phyloP scores from a whole-genome alignment of 2,797 vertebrate species.

The Phrynocephalus forsythii region DNA sequence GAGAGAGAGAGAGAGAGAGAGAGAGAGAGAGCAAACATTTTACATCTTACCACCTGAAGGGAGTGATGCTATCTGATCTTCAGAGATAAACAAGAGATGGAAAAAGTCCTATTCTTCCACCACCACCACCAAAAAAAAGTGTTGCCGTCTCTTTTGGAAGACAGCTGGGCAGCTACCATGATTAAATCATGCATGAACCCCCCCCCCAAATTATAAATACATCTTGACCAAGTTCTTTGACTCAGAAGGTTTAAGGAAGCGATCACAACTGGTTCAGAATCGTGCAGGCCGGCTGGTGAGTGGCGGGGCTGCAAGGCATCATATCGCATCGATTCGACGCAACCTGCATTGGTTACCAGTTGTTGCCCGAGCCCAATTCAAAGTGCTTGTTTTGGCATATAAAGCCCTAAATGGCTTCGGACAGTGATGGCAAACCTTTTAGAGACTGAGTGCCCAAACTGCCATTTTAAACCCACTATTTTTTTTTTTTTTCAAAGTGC shows the following conservation, averaged over 20 bases:
- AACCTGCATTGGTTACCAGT: too few species aligned
- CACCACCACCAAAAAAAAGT: slow-evolving; percentile 25
- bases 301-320: too few species aligned
- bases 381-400: too few species aligned
- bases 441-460: too few species aligned
- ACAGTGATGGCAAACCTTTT: too few species aligned
- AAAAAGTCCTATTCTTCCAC: slow-evolving; percentile 52
- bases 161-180: slow-evolving; percentile 68
- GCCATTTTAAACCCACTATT: too few species aligned
- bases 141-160: slow-evolving; percentile 42
- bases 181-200: slow-evolving; percentile 66
- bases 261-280: background rate
- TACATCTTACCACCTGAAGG: slow-evolving; percentile 31
- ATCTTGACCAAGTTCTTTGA: slow-evolving; percentile 66
- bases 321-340: too few species aligned
- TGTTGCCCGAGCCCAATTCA: too few species aligned
- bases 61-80: slow-evolving; percentile 39
- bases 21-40: slow-evolving; percentile 18
- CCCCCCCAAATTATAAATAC: slow-evolving; percentile 56
- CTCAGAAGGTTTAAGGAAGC: slow-evolving; percentile 56
- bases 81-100: slow-evolving; percentile 53
- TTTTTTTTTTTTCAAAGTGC: too few species aligned
- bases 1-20: background rate
- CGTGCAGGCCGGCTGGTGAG: too few species aligned
- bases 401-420: too few species aligned